Evolutionary conservation across 2,888 invertebrate genomes (phyloP).

Genomic region (Limulus polyphemus): DNA sequence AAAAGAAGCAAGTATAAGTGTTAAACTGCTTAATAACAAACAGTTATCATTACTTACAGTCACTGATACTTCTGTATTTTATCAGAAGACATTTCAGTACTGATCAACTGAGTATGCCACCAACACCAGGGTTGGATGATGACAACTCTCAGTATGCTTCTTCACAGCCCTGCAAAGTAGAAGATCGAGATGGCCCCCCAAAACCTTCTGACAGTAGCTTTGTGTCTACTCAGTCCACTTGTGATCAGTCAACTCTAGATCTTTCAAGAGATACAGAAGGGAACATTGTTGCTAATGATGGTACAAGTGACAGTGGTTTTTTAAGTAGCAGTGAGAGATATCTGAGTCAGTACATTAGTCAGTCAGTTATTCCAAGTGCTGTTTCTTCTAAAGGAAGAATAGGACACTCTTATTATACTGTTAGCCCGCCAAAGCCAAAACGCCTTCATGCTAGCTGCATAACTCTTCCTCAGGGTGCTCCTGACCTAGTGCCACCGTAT

Average conservation of each 20-base stretch:
- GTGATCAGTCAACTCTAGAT: background rate
- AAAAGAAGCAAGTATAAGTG: too few relatives aligned
- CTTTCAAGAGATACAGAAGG: background rate
- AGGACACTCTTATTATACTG: constrained; percentile 66
- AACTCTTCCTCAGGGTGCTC: too few relatives aligned
- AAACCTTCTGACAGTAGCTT: constrained; percentile 16
- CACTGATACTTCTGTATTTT: too few relatives aligned
- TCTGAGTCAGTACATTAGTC: background rate
- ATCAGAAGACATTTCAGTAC: too few relatives aligned
- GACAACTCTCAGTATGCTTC: constrained; percentile 29
- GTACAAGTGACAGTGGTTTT: too few relatives aligned
- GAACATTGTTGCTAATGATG: too few relatives aligned
- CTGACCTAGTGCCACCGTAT: too few relatives aligned
- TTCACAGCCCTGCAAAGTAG: constrained; percentile 23
- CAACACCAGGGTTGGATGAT: constrained; percentile 14
- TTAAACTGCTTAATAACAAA: too few relatives aligned
- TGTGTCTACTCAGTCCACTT: constrained; percentile 7
- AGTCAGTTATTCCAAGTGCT: background rate
- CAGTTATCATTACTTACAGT: too few relatives aligned
- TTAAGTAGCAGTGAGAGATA: background rate
- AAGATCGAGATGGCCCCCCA: constrained; percentile 10
- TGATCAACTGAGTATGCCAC: background rate
- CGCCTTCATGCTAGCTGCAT: constrained; percentile 40
- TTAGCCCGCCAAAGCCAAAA: constrained; percentile 77
- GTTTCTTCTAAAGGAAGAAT: background rate